phyloP scores from a whole-genome alignment of 2,888 invertebrate species.

The Coelinius sp. region DNA sequence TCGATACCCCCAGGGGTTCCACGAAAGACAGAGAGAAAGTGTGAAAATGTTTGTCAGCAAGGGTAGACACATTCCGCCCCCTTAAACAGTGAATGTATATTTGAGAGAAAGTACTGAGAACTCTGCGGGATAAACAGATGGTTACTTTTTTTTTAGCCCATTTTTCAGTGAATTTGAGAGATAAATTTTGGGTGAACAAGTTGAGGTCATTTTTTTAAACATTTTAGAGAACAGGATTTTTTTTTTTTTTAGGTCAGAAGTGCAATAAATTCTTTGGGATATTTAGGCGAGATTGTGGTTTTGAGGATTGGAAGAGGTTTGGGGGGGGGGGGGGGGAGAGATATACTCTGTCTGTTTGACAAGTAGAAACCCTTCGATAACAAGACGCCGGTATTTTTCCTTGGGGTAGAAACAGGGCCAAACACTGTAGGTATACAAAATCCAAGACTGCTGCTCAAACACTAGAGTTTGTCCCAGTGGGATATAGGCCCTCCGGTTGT shows the following conservation, averaged over 20 bases:
- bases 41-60: neutral
- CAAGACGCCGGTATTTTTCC: neutral
- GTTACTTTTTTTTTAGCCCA: neutral
- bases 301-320: neutral
- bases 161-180: neutral
- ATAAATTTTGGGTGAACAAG: neutral
- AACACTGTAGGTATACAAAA: neutral
- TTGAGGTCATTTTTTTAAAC: neutral
- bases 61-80: constrained; percentile 13
- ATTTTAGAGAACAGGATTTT: neutral
- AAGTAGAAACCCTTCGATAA: constrained; percentile 5
- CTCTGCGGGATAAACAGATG: constrained; percentile 1
- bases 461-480: constrained; percentile 1
- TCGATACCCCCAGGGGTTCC: neutral
- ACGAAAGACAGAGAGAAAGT: neutral
- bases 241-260: neutral
- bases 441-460: constrained; percentile 18
- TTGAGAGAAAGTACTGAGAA: neutral
- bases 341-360: constrained; percentile 15
- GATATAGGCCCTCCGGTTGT: neutral
- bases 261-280: neutral
- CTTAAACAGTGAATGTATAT: neutral
- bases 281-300: neutral
- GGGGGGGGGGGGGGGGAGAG: neutral
- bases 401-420: neutral